A percentile compares a stretch with the other conserved stretches of the same genome.
These are phyloP conservation scores for Agonum fuliginosum DNA, from an alignment of 2,888 invertebrate species.

Conservation along the genomic window DNA sequence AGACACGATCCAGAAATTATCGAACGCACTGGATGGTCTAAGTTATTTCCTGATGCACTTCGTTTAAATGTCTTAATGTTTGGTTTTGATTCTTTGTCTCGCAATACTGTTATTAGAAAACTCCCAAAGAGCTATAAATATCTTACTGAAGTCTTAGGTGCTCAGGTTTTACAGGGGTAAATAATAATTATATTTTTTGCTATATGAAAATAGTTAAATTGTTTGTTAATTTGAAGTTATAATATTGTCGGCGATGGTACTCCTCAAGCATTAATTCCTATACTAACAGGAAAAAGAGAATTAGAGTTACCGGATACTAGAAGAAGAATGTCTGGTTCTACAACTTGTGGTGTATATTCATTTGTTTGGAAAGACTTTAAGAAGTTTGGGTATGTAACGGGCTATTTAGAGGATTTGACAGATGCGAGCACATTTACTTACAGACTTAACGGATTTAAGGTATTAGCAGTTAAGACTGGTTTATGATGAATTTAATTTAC, in stretches of 20 bases:
- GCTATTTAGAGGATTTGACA: slow-evolving; percentile 91
- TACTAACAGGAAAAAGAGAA: slow-evolving; percentile 89
- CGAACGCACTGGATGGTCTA: slow-evolving; percentile 73
- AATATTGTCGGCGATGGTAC: slow-evolving; percentile 93
- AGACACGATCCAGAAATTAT: slow-evolving; percentile 73
- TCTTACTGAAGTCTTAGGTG: slow-evolving; percentile 78
- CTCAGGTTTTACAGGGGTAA: slow-evolving; percentile 83
- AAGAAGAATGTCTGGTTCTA: slow-evolving; percentile 79
- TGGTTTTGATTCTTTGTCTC: slow-evolving; percentile 92
- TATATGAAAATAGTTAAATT: slow-evolving; percentile 51
- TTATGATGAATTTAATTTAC: too few relatives aligned
- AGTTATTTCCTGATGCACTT: slow-evolving; percentile 72
- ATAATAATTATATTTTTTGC: slow-evolving; percentile 63
- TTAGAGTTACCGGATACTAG: slow-evolving; percentile 92
- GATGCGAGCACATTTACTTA: slow-evolving; percentile 92
- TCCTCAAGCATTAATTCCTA: slow-evolving; percentile 90
- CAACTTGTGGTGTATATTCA: slow-evolving; percentile 85
- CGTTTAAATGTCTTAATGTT: slow-evolving; percentile 86
- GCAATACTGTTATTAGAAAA: slow-evolving; percentile 86
- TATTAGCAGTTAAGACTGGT: slow-evolving; percentile 62
- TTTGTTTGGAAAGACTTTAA: slow-evolving; percentile 90
- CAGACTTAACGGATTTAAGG: slow-evolving; percentile 88
- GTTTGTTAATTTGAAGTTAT: slow-evolving; percentile 70
- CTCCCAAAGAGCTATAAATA: slow-evolving; percentile 85
- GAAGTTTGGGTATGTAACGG: slow-evolving; percentile 83